A percentile compares a stretch with the other conserved stretches of the same genome.
These are phyloP conservation scores for Stenodera caucasica DNA, from an alignment of 2,888 invertebrate genomes.

Conservation along the genomic window DNA sequence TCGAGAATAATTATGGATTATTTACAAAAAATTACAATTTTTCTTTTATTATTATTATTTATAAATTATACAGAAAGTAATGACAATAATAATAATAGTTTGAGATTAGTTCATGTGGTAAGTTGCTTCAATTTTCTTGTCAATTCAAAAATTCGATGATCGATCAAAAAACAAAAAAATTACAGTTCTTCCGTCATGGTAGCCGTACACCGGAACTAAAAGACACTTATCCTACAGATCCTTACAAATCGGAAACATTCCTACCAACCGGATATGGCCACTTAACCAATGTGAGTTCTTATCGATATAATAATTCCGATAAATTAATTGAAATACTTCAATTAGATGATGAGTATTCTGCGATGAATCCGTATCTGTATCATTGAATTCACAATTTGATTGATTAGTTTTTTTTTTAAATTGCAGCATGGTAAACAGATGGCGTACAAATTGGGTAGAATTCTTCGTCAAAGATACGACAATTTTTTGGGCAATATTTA, in stretches of 20 bases:
- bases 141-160: too few species aligned
- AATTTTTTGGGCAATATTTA: conserved; percentile 54
- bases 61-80: neutral
- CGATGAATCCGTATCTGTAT: neutral
- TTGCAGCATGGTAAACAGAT: conserved; percentile 54
- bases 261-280: conserved; percentile 79
- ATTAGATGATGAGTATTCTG: neutral
- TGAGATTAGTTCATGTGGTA: conserved; percentile 43
- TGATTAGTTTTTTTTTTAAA: neutral
- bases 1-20: neutral
- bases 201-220: conserved; percentile 69
- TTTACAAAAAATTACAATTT: neutral
- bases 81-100: neutral
- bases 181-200: conserved; percentile 76
- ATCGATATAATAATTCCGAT: neutral
- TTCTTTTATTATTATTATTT: neutral
- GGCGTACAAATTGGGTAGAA: conserved; percentile 53
- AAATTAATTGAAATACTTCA: neutral
- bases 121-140: conserved; percentile 24
- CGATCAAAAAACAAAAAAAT: too few species aligned
- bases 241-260: conserved; percentile 63
- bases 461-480: conserved; percentile 53
- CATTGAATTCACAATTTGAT: neutral
- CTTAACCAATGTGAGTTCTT: conserved; percentile 68
- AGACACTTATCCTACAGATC: conserved; percentile 73